Percentiles rank a stretch among this genome's conserved stretches.
These are phyloP conservation scores for Pristis pectinata DNA, from an alignment of 2,797 vertebrate species.

Conservation along the genomic window DNA sequence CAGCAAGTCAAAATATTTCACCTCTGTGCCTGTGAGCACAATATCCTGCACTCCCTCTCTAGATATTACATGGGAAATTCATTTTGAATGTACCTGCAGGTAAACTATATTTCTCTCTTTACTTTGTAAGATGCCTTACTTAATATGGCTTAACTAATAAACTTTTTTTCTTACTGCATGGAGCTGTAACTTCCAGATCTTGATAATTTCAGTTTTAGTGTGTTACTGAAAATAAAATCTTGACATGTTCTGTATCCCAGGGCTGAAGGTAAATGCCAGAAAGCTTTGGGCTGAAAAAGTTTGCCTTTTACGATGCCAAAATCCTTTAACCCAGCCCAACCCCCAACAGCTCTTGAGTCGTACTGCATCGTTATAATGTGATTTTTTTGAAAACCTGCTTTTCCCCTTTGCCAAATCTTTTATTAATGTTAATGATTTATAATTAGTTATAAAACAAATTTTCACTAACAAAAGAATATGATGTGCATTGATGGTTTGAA, in stretches of 20 bases:
- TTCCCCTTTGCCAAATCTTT: not conserved
- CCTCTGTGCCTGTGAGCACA: not conserved
- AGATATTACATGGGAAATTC: not conserved
- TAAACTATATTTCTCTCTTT: not conserved
- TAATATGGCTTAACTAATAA: not conserved
- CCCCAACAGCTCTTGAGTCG: not conserved
- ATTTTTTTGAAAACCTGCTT: not conserved
- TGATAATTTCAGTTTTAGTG: not conserved
- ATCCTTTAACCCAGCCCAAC: not conserved
- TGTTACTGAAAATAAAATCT: slow-evolving; percentile 3
- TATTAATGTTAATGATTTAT: not conserved
- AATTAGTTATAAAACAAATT: not conserved
- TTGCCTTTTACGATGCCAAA: not conserved
- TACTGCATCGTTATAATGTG: not conserved
- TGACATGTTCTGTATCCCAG: not conserved
- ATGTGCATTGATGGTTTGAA: not conserved
- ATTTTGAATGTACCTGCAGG: not conserved
- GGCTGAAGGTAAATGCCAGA: not conserved
- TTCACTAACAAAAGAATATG: not conserved
- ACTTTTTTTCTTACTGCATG: not conserved
- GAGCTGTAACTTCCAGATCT: not conserved
- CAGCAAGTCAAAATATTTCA: not conserved
- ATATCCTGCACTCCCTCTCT: not conserved
- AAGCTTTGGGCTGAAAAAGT: not conserved
- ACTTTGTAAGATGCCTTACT: not conserved